Base-by-base conservation (phyloP, 2,888 invertebrate species). In the Drosophila limbata region DNA sequence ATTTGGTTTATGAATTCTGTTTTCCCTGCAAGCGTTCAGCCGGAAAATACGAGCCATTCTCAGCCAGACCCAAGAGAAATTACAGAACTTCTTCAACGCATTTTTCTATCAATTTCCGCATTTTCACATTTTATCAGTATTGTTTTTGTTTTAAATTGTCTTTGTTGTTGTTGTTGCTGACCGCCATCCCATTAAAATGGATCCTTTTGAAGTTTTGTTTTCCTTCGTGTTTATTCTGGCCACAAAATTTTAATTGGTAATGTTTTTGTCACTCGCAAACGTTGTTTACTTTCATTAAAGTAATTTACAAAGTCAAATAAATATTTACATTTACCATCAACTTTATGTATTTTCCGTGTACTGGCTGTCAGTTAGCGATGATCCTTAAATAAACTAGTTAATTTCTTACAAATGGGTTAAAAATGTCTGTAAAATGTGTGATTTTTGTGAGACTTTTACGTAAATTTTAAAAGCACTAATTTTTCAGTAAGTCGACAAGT, bases 1-100 rank as follows among this genome's bases (percentile, higher is more conserved):
- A 60, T 84, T 86, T 71, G 80, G 75, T 84, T 87, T 85, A 82
- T 85, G 84, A 74, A 81, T 84, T 81, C 76, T 60, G 72, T 77
- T 76, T 83, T 77, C 77, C 70, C 73, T 76, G 75, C 69, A 83
- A 71, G 73, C 85, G 77, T 77, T 84, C 81, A 77, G 69, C 68
- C 40, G 81, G 77, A 87, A 84, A 87, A 84, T 84, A 71, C 71
- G 52, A 66, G 59, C 47, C 50, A 63, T 56, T 61, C 61, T 17
- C 53, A 56, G 50, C 19, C 57, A 60, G 8, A 17, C 53, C 13
- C 13, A 37, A 31, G 37, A 45, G 28, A 47, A 56, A 48, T 51
- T 73, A 33, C 17, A 64, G 44, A 69, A 21, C 19, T 57, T 55
- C 50, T 50, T 45, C 15, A 37, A 48, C 51, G 47, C 50, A 72